These are phyloP conservation scores for Tiaroga cobitis DNA, from an alignment of 2,797 vertebrate species.

Conservation along the genomic window DNA sequence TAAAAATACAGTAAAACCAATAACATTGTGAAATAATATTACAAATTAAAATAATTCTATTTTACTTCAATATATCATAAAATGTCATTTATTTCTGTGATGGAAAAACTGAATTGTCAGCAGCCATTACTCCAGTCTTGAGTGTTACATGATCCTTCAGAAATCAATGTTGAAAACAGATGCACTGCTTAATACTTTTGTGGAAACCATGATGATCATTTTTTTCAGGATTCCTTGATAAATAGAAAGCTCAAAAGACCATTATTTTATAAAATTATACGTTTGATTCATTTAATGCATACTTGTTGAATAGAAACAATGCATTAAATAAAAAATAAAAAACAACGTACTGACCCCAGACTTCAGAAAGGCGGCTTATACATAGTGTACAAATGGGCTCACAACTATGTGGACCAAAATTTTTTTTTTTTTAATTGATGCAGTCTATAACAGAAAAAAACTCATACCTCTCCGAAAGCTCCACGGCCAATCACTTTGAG, in stretches of 20 bases:
- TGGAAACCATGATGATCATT: too few species aligned
- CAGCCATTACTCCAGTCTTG: not conserved
- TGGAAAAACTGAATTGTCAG: not conserved
- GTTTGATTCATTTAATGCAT: not conserved
- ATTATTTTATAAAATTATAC: too few species aligned
- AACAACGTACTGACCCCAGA: not conserved
- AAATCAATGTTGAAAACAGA: not conserved
- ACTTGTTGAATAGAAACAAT: not conserved
- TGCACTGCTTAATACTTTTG: too few species aligned
- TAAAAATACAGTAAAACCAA: not conserved
- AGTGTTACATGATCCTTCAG: not conserved
- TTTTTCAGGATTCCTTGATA: not conserved
- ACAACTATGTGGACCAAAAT: not conserved
- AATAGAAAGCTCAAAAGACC: not conserved
- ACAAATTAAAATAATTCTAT: not conserved
- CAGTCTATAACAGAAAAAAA: not conserved
- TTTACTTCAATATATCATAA: not conserved
- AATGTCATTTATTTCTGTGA: not conserved
- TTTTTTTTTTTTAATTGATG: not conserved
- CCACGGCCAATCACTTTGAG: constrained; percentile 98
- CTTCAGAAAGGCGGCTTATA: not conserved
- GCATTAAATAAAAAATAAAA: not conserved
- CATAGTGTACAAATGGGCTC: not conserved
- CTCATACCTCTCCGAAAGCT: constrained; percentile 95
- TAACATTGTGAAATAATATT: not conserved